Evolutionary conservation across 2,888 invertebrate genomes (phyloP), one percentile per base, ranked within the genome.

Genomic region (Ctenicera cuprea): DNA sequence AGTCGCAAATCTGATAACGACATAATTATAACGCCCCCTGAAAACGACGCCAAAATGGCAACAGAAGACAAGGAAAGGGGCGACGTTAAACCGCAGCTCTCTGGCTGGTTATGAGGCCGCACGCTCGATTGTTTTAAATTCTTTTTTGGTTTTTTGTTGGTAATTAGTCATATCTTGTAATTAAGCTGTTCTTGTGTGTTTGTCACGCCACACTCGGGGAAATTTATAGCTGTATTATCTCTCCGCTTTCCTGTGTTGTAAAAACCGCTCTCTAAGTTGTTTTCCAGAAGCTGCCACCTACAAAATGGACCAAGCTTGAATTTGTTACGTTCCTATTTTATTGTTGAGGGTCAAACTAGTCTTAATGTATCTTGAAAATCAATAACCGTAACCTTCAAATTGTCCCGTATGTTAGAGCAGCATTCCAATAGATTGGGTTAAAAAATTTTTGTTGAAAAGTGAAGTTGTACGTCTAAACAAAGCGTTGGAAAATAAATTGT

Each of bases 81-180:
- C 14, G 33, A 30, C 33, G 30, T 30, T 26, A 22, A 54, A 54
- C 54, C 54, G 12, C 54, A 33, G 30, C 22, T 52, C 26, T 12
- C 30, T 4, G 3, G 4, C 33, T 57, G 30, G 57, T 50, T 50
- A 22, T 57, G 59, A 11, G 38, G 59, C 48, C 30, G 54, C 22
- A 63, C 52, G 30, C 54, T 26, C 33, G 52, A 50, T 61, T 61
- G 54, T 71, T 63, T 57, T 52, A 71, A 71, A 38, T 64, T 45
- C 50, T 63, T 71, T 69, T 69, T 54, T 54, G 3, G 54, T 54
- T 70, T 71, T 65, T 71, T 48, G 38, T 20, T 50, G 63, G 75
- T 75, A 75, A 75, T 73, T 75, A 73, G 54, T 72, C 66, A 75
- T 75, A 67, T 68, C 63, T 57, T 59, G 72, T 72, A 75, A 68